A percentile compares a stretch with the other conserved stretches of the same genome.
Evolutionary conservation across 2,888 invertebrate species (phyloP).

Genomic region (Tiliacea citrago): DNA sequence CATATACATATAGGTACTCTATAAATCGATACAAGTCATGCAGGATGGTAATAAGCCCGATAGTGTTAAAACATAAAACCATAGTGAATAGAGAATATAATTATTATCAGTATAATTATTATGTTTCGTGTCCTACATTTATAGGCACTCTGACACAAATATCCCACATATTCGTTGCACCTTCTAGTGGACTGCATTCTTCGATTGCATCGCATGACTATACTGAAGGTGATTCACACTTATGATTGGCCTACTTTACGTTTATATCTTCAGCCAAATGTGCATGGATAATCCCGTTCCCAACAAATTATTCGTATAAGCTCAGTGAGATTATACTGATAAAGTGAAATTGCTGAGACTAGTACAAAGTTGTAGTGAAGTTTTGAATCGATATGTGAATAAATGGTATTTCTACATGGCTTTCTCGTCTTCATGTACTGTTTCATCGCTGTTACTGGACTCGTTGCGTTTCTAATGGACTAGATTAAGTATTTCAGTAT

Average conservation of each 20-base stretch:
- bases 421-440: background rate
- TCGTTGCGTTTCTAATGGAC: background rate
- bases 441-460: slow-evolving; percentile 2
- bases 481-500: background rate
- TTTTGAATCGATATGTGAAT: slow-evolving; percentile 21
- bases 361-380: slow-evolving; percentile 6
- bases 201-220: slow-evolving; percentile 42
- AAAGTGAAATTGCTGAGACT: slow-evolving; percentile 36
- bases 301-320: slow-evolving; percentile 57
- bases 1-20: no score
- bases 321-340: slow-evolving; percentile 54
- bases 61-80: background rate
- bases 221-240: slow-evolving; percentile 67
- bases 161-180: slow-evolving; percentile 4
- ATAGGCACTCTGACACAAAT: background rate
- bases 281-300: slow-evolving; percentile 60
- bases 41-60: no score
- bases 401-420: background rate
- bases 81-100: no score
- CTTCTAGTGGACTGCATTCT: slow-evolving; percentile 50
- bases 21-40: background rate
- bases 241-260: slow-evolving; percentile 68
- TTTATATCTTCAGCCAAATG: slow-evolving; percentile 67
- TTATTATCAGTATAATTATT: background rate
- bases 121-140: background rate